Percentiles rank a stretch among this genome's conserved stretches.
phyloP scores from a whole-genome alignment of 1,140 invertebrate species.

The Lethocerus indicus region DNA sequence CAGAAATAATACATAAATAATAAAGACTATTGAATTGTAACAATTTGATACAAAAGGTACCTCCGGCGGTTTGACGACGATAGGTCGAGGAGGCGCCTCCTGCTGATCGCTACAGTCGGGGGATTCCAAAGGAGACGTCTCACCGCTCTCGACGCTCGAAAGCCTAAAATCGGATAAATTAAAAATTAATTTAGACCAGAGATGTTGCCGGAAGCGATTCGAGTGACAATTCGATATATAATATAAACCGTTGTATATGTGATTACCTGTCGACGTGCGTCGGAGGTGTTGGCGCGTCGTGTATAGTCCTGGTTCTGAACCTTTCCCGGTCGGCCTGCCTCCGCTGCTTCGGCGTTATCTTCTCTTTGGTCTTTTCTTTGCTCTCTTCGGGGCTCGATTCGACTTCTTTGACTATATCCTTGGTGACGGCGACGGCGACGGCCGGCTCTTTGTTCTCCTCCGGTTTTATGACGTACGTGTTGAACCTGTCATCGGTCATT shows the following conservation, averaged over 20 bases:
- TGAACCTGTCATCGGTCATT: conserved; percentile 20
- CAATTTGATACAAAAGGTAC: no score
- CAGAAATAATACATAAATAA: no score
- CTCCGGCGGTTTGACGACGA: conserved; percentile 13
- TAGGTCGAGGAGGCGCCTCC: conserved; percentile 9
- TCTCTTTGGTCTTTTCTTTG: conserved; percentile 17
- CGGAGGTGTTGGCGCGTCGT: conserved; percentile 11
- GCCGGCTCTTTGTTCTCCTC: conserved; percentile 9
- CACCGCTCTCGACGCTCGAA: conserved; percentile 10
- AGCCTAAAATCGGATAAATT: conserved; percentile 6
- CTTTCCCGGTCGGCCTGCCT: conserved; percentile 38
- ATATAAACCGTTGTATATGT: no score
- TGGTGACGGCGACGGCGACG: not conserved
- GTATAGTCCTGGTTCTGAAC: conserved; percentile 40
- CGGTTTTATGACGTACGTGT: conserved; percentile 20
- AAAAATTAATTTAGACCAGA: no score
- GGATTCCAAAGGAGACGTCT: not conserved
- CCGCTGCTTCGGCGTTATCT: conserved; percentile 45
- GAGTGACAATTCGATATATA: no score
- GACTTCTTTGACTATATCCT: no score
- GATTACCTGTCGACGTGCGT: conserved; percentile 4
- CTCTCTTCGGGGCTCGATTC: conserved; percentile 13
- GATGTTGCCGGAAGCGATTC: no score
- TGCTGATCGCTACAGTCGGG: no score
- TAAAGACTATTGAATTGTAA: no score